phyloP scores from a whole-genome alignment of 2,888 invertebrate species.

The Exephanes ischioxanthus region DNA sequence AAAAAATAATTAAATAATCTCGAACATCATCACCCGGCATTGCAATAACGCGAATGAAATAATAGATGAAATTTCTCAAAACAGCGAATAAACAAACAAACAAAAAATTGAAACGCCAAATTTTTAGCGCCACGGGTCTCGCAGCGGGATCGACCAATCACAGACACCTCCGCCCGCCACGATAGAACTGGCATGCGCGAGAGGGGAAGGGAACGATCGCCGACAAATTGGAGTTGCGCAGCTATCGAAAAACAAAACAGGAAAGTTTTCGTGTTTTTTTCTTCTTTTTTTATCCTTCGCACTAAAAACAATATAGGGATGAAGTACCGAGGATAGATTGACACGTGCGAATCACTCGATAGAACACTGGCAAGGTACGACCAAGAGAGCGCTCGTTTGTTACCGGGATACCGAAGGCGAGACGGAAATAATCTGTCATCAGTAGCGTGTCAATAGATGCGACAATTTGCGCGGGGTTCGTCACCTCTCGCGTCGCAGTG shows the following conservation, averaged over 20 bases:
- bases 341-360: slow-evolving; percentile 23
- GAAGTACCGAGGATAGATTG: slow-evolving; percentile 12
- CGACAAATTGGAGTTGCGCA: slow-evolving; percentile 29
- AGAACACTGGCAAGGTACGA: background rate
- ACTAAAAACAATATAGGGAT: slow-evolving; percentile 33
- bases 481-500: background rate
- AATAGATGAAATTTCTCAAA: background rate
- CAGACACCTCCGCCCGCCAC: slow-evolving; percentile 1
- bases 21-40: background rate
- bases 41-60: slow-evolving; percentile 4
- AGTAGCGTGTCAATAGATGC: slow-evolving; percentile 72
- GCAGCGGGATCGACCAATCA: slow-evolving; percentile 1
- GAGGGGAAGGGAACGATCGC: slow-evolving; percentile 13
- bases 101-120: slow-evolving; percentile 3
- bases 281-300: background rate
- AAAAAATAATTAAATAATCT: background rate
- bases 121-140: slow-evolving; percentile 21
- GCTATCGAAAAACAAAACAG: slow-evolving; percentile 34
- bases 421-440: slow-evolving; percentile 70
- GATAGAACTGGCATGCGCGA: background rate
- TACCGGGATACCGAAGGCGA: slow-evolving; percentile 21
- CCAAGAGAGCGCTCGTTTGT: background rate
- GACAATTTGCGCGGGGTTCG: slow-evolving; percentile 61
- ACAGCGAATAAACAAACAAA: background rate
- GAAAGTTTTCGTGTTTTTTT: background rate